Conservation (phyloP, 2,888 invertebrate species). For the Nephrotoma guestfalica region DNA sequence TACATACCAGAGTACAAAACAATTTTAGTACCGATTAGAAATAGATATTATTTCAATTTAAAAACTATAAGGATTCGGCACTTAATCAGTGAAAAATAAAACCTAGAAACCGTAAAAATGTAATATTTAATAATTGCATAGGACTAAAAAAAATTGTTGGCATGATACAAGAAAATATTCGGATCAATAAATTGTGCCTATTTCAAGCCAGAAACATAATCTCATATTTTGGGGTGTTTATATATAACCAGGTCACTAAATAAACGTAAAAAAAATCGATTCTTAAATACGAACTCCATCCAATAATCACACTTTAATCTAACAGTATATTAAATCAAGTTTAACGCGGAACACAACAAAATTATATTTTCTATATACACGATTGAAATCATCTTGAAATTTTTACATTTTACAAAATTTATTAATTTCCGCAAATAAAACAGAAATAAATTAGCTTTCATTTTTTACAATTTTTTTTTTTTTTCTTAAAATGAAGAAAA, state of each 20-base stretch:
- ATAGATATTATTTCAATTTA: background rate
- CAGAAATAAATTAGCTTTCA: background rate
- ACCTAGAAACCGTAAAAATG: too few species aligned
- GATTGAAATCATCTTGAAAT: background rate
- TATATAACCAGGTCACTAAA: background rate
- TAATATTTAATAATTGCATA: too few species aligned
- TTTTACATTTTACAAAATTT: background rate
- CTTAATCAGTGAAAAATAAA: too few species aligned
- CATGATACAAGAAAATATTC: too few species aligned
- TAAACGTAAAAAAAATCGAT: background rate
- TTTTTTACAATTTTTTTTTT: background rate
- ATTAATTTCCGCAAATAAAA: background rate
- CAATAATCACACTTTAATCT: background rate
- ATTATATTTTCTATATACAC: background rate
- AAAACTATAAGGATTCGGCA: too few species aligned
- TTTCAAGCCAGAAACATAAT: too few species aligned
- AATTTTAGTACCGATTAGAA: background rate
- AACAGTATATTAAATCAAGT: background rate
- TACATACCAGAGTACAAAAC: background rate
- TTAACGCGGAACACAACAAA: background rate
- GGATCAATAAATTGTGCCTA: too few species aligned
- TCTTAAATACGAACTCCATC: background rate
- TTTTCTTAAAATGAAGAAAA: background rate
- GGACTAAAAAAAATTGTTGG: too few species aligned
- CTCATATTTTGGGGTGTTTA: background rate